Base-by-base conservation (phyloP, 2,113 vertebrate genomes). In the Origma solitaria region DNA sequence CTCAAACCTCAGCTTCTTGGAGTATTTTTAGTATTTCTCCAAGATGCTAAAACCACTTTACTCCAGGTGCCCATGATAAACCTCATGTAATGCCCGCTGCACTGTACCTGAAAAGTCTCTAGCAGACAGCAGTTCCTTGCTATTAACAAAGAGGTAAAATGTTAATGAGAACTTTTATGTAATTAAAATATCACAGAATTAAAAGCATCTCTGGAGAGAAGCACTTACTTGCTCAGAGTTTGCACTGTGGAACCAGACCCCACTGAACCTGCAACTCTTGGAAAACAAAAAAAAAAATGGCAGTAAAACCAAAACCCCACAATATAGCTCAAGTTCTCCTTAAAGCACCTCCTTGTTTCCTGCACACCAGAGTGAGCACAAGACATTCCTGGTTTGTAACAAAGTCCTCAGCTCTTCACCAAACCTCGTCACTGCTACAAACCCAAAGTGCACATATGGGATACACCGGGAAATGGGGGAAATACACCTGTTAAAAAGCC, bases 121-220 rank as follows among this genome's bases (percentile, higher is more conserved):
- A 96, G 97, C 96, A 98, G 92, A 94, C 96, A 97, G 97, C 97
- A 97, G 93, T 96, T 97, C 85, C 96, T 98, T 97, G 97, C 97
- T 97, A 97, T 97, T 97, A 98, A 70, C 97, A 97, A 95, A 95
- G 95, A 96, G 90, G 91, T 92, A 95, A 96, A 93, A 94, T 1
- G 53, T 92, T 94, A 94, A 93, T 94, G 96, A 97, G 95, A 97
- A 96, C 97, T 97, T 95, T 56, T 15, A 87, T 65, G 89, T 96
- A 94, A 96, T 96, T 97, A 97, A 96, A 97, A 93, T 93, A 95
- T 96, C 90, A 97, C 81, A 97, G 96, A 98, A 92, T 95, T 96
- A 97, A 96, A 97, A 94, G 96, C 95, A 94, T 96, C 95, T 97
- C 96, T 96, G 93, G 97, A 97, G 90, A 97, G 96, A 90, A 97